Conservation (phyloP, 2,888 invertebrate species). For the Phrixothrix hirtus region DNA sequence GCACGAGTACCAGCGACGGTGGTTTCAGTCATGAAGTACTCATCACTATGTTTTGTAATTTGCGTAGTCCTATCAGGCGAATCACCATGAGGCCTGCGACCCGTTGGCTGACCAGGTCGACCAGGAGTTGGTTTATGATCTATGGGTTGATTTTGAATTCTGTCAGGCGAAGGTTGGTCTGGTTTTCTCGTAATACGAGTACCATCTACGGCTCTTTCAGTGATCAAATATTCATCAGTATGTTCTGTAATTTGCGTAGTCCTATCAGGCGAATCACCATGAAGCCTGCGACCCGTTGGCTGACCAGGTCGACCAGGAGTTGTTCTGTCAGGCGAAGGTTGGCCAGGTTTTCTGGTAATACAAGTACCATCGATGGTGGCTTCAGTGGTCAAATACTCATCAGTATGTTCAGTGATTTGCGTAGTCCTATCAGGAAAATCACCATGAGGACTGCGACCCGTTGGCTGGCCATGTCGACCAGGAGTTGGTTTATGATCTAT, state of each 20-base stretch:
- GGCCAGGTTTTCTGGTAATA: background rate
- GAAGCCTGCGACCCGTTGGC: background rate
- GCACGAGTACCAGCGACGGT: no score
- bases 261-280: background rate
- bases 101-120: background rate
- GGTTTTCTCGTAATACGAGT: background rate
- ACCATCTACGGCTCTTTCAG: background rate
- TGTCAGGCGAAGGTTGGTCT: background rate
- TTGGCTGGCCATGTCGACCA: background rate
- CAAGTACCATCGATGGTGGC: background rate
- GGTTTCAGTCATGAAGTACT: background rate
- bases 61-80: background rate
- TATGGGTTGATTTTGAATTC: background rate
- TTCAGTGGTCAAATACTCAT: background rate
- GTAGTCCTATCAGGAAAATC: background rate
- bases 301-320: background rate
- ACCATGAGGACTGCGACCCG: background rate
- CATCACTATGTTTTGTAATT: background rate
- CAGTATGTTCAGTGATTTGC: background rate
- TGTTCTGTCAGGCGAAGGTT: background rate
- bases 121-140: background rate
- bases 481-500: background rate
- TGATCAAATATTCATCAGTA: background rate
- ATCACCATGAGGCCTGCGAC: background rate
- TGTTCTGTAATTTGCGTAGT: background rate